These are phyloP conservation scores for Tinamus guttatus DNA, from an alignment of 2,113 vertebrate species.

Conservation along the genomic window DNA sequence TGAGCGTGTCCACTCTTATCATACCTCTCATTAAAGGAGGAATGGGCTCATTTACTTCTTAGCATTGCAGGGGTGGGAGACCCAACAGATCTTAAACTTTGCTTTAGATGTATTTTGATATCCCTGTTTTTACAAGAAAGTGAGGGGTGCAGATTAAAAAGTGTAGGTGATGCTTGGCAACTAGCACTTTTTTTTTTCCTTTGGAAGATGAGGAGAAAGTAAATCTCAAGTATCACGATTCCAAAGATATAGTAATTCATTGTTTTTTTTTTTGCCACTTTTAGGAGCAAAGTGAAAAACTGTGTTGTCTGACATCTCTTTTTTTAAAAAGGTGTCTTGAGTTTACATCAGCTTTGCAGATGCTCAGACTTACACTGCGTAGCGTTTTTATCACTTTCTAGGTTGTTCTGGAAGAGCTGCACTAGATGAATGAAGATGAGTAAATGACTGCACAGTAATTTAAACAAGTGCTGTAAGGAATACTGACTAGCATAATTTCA, in stretches of 20 bases:
- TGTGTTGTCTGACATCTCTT: background rate
- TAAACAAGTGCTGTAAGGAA: background rate
- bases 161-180: background rate
- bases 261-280: background rate
- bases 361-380: background rate
- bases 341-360: background rate
- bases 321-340: background rate
- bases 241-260: background rate
- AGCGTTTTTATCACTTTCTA: background rate
- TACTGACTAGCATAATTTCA: background rate
- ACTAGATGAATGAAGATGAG: background rate
- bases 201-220: background rate
- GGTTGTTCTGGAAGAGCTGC: background rate
- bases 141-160: background rate
- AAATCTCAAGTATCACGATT: background rate
- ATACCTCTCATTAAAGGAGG: background rate
- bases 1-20: accelerated
- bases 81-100: background rate
- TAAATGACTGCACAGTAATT: background rate
- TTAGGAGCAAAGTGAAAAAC: background rate
- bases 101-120: background rate
- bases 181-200: background rate
- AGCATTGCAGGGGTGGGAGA: background rate
- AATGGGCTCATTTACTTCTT: background rate
- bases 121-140: background rate